A percentile compares a stretch with the other conserved stretches of the same genome.
Conservation (phyloP, 2,888 invertebrate species). For the Creontiades dilutus region DNA sequence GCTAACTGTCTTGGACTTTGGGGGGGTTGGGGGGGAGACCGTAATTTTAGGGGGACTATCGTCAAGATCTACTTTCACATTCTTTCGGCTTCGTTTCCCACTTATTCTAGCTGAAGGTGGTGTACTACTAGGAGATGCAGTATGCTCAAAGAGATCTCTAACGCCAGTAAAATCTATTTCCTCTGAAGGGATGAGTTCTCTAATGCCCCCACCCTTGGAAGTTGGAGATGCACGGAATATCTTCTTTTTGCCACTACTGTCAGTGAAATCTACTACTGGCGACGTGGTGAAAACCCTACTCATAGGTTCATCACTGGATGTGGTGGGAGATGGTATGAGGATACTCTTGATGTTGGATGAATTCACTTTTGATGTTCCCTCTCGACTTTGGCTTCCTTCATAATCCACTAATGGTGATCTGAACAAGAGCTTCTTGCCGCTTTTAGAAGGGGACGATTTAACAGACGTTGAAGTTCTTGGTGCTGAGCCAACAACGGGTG, state of each 20-base stretch:
- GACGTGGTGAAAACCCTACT: conserved; percentile 56
- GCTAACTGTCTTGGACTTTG: not conserved
- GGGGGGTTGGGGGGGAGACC: not conserved
- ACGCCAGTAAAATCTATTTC: conserved; percentile 58
- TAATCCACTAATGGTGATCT: conserved; percentile 56
- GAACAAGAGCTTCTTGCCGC: conserved; percentile 59
- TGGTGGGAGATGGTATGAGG: conserved; percentile 35
- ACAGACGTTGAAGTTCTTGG: not conserved
- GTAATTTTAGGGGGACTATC: not conserved
- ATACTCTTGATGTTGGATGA: conserved; percentile 40
- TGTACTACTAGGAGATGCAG: not conserved
- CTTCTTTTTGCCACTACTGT: conserved; percentile 65
- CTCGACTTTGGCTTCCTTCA: conserved; percentile 37
- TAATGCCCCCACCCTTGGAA: conserved; percentile 61
- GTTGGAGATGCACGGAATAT: conserved; percentile 66
- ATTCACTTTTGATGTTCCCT: not conserved
- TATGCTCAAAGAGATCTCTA: conserved; percentile 19
- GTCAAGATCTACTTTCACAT: not conserved
- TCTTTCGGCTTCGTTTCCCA: not conserved
- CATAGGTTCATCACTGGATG: conserved; percentile 55
- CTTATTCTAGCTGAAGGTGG: not conserved
- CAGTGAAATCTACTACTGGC: conserved; percentile 63
- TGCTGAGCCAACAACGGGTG: not conserved
- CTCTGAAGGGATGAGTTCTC: conserved; percentile 67
- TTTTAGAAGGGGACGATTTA: not conserved